phyloP scores from a whole-genome alignment of 2,888 invertebrate genomes.

The Nycteola revayana region DNA sequence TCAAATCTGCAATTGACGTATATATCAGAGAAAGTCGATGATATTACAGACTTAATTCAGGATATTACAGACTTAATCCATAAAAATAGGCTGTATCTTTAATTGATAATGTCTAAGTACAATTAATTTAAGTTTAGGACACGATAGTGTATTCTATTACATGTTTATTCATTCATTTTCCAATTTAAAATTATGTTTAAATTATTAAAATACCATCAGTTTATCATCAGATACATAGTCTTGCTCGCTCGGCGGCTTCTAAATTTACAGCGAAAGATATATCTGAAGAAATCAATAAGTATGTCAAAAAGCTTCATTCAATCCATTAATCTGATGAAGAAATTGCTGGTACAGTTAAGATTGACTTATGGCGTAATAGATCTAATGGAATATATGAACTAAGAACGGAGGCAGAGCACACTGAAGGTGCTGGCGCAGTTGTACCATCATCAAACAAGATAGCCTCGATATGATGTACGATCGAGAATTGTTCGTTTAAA shows the following conservation, averaged over 20 bases:
- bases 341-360: constrained; percentile 17
- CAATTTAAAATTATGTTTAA: too few relatives aligned
- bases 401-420: constrained; percentile 6
- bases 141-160: too few relatives aligned
- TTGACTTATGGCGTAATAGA: constrained; percentile 11
- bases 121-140: too few relatives aligned
- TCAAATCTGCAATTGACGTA: constrained; percentile 41
- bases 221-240: constrained; percentile 11
- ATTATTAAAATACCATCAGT: constrained; percentile 15
- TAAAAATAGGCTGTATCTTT: too few relatives aligned
- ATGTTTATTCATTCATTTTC: too few relatives aligned
- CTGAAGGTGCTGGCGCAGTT: too few relatives aligned
- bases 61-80: too few relatives aligned
- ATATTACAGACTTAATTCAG: too few relatives aligned
- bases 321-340: constrained; percentile 8
- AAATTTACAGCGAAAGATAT: constrained; percentile 26
- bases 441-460: too few relatives aligned
- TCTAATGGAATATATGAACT: constrained; percentile 9
- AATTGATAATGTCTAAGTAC: too few relatives aligned
- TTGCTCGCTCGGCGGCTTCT: constrained; percentile 24
- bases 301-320: constrained; percentile 6
- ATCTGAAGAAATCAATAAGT: neutral
- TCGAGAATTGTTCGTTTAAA: too few relatives aligned
- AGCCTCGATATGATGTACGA: too few relatives aligned
- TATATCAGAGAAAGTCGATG: constrained; percentile 12